Base-by-base conservation (phyloP, 2,888 invertebrate genomes). In the Clunio marinus region DNA sequence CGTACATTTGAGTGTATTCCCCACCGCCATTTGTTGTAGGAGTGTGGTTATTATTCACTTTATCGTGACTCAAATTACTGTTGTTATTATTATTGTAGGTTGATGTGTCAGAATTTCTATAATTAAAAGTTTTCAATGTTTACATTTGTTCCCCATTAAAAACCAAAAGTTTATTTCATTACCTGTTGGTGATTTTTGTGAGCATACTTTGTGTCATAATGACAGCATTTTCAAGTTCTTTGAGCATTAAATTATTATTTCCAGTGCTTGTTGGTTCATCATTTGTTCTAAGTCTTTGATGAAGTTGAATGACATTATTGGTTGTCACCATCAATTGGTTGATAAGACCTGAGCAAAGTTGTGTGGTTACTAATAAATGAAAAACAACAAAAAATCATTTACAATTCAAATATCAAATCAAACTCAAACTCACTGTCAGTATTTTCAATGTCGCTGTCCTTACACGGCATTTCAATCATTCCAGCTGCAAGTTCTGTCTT, bases 271-370 rank as follows among this genome's bases (percentile, higher is more conserved):
- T 71, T 10, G 78, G 75, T 70, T 76, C 76, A 70, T 75, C 75
- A 67, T 73, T 75, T 71, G 77, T 76, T 72, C 78, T 77, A 35
- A 79, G 73, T 72, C 78, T 76, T 69, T 78, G 77, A 72, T 79
- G 78, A 70, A 79, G 72, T 73, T 79, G 77, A 73, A 79, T 73
- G 46, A 77, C 79, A 69, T 78, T 76, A 71, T 77, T 78, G 45
- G 79, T 78, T 68, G 79, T 78, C 32, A 76, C 75, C 72, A 78
- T 78, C 70, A 79, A 73, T 75, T 83, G 80, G 71, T 83, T 82
- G 63, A 85, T 84, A 70, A 85, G 81, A 74, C 85, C 84, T 72
- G 81, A 80, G 74, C 85, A 84, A 70, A 85, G 77, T 76, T 85
- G 84, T 69, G 82, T 82, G 69, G 85, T 85, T 69, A 85, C 86